Percentiles rank a stretch among this genome's conserved stretches.
Evolutionary conservation across 64 coral and sea anemone genomes (phyloP).

Genomic region (Montipora foliosa): DNA sequence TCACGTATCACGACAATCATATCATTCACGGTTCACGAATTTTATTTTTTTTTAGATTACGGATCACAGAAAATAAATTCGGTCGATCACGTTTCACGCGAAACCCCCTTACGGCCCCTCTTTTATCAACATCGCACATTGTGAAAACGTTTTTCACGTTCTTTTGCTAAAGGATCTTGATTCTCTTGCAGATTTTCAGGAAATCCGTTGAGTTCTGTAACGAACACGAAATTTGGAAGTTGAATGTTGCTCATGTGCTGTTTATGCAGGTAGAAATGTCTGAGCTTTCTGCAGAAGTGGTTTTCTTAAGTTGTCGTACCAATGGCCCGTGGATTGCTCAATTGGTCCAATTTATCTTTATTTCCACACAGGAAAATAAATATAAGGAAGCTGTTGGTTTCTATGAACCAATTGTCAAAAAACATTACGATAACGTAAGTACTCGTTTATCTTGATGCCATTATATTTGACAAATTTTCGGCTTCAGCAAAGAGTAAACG

Average conservation of each 20-base stretch:
- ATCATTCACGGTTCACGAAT: too few relatives aligned
- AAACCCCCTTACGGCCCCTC: too few relatives aligned
- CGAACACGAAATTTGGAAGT: constrained; percentile 97
- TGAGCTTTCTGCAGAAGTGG: too few relatives aligned
- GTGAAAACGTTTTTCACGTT: neutral
- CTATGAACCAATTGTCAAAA: constrained; percentile 99
- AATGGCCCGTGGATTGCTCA: too few relatives aligned
- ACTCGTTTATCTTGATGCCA: neutral
- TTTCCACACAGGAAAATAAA: constrained; percentile 89
- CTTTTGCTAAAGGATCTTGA: neutral
- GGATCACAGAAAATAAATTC: too few relatives aligned
- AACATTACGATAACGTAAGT: constrained; percentile 99
- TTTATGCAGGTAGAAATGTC: constrained; percentile 94
- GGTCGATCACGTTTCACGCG: too few relatives aligned
- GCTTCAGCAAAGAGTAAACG: too few relatives aligned
- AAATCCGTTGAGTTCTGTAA: constrained; percentile 99
- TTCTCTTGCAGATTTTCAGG: constrained; percentile 89
- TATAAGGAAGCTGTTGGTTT: constrained; percentile 99
- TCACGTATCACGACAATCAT: too few relatives aligned
- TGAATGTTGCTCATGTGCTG: constrained; percentile 98
- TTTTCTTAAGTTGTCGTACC: too few relatives aligned
- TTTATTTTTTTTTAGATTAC: too few relatives aligned
- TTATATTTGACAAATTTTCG: too few relatives aligned
- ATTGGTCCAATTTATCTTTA: neutral
- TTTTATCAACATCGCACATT: too few relatives aligned